These are phyloP conservation scores for Tauraco erythrolophus DNA, from an alignment of 2,113 vertebrate genomes.

Conservation along the genomic window DNA sequence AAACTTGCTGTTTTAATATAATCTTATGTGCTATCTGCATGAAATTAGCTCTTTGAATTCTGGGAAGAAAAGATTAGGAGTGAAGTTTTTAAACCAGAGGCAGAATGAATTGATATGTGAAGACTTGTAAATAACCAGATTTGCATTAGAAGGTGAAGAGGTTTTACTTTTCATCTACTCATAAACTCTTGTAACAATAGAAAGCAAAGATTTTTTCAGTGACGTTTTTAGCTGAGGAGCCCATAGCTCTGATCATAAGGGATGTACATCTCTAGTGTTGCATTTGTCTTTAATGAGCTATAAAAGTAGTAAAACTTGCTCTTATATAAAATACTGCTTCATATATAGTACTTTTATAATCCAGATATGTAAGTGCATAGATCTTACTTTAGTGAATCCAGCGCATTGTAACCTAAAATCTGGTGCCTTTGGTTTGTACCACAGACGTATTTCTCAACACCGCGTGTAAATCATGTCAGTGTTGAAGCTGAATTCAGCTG, in stretches of 20 bases:
- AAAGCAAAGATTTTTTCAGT: neutral
- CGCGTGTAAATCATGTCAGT: neutral
- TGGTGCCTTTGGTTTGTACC: neutral
- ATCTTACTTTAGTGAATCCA: neutral
- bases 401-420: neutral
- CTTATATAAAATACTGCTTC: neutral
- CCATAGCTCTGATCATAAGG: constrained; percentile 2
- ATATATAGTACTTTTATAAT: neutral
- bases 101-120: neutral
- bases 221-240: neutral
- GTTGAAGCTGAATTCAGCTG: neutral
- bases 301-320: neutral
- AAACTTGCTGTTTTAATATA: neutral
- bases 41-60: neutral
- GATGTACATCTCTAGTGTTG: neutral
- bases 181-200: neutral
- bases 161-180: neutral
- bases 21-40: neutral
- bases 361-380: neutral
- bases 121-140: neutral
- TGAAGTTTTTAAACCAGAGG: neutral
- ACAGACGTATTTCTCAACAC: neutral
- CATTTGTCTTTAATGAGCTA: neutral
- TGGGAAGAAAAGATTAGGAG: neutral
- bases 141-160: neutral